These are phyloP conservation scores for Ceratothoa steindachneri DNA, from an alignment of 2,888 invertebrate genomes.

Conservation along the genomic window DNA sequence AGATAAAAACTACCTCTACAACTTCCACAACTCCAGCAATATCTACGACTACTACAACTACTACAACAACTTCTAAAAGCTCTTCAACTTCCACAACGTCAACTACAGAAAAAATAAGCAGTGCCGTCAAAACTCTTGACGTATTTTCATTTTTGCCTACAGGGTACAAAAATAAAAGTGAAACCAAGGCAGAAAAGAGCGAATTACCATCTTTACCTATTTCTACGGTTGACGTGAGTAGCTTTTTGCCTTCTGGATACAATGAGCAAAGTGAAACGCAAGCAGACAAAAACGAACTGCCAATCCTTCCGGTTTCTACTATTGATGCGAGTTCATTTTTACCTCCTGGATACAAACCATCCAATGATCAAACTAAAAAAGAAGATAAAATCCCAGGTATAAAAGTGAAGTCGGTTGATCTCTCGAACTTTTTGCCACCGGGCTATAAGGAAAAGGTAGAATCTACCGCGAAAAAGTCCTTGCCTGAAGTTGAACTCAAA, in stretches of 20 bases:
- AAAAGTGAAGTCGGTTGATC: background rate
- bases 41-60: too few relatives aligned
- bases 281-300: background rate
- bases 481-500: constrained; percentile 5
- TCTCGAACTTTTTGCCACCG: constrained; percentile 21
- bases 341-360: constrained; percentile 27
- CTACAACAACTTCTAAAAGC: too few relatives aligned
- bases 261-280: too few relatives aligned
- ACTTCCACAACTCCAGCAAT: too few relatives aligned
- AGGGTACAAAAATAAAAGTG: background rate
- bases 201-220: background rate
- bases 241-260: too few relatives aligned
- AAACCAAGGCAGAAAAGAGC: background rate
- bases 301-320: background rate
- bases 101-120: background rate
- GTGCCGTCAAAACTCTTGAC: constrained; percentile 8
- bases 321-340: constrained; percentile 18
- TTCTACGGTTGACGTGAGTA: background rate
- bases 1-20: too few relatives aligned
- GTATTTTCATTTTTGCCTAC: constrained; percentile 27
- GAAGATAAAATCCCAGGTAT: background rate
- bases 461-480: constrained; percentile 2
- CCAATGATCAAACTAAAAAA: background rate
- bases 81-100: background rate
- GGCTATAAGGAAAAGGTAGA: constrained; percentile 20